phyloP scores from a whole-genome alignment of 2,113 vertebrate species.

The Morone saxatilis region DNA sequence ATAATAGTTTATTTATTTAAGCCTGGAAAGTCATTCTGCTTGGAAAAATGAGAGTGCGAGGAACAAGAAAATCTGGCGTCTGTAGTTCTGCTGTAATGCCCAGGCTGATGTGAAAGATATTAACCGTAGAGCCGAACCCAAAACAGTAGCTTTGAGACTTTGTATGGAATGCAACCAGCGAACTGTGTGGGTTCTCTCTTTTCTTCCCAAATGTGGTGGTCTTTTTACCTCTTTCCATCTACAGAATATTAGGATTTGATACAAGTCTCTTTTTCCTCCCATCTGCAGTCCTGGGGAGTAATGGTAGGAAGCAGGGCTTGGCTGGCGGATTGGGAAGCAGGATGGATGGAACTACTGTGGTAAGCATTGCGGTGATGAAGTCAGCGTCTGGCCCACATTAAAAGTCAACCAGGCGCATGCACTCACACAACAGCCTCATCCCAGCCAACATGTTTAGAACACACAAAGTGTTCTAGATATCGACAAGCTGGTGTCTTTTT shows the following conservation, averaged over 20 bases:
- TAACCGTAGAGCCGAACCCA: slow-evolving; percentile 60
- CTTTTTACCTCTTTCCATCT: slow-evolving; percentile 64
- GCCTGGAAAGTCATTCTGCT: slow-evolving; percentile 56
- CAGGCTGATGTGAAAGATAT: slow-evolving; percentile 56
- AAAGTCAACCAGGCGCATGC: slow-evolving; percentile 49
- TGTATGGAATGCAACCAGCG: slow-evolving; percentile 42
- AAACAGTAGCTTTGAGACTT: slow-evolving; percentile 76
- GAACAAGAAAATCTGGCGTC: slow-evolving; percentile 56
- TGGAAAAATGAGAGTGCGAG: slow-evolving; percentile 39
- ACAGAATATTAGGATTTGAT: slow-evolving; percentile 60
- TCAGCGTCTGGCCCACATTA: slow-evolving; percentile 79
- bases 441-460: slow-evolving; percentile 67
- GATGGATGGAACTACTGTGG: slow-evolving; percentile 80
- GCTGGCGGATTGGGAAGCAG: slow-evolving; percentile 60
- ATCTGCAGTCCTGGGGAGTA: slow-evolving; percentile 53
- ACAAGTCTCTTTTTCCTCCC: slow-evolving; percentile 30
- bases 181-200: slow-evolving; percentile 19
- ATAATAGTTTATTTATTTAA: slow-evolving; percentile 48
- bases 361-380: slow-evolving; percentile 75
- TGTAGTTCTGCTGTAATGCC: slow-evolving; percentile 32
- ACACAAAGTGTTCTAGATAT: slow-evolving; percentile 34
- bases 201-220: slow-evolving; percentile 41
- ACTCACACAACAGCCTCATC: slow-evolving; percentile 58
- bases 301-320: slow-evolving; percentile 77
- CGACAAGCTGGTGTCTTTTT: slow-evolving; percentile 30